Percentiles rank a stretch among this genome's conserved stretches.
Evolutionary conservation across 37 sponge, comb jelly and placozoan species (phyloP).

Genomic region (Amphimedon queenslandica): DNA sequence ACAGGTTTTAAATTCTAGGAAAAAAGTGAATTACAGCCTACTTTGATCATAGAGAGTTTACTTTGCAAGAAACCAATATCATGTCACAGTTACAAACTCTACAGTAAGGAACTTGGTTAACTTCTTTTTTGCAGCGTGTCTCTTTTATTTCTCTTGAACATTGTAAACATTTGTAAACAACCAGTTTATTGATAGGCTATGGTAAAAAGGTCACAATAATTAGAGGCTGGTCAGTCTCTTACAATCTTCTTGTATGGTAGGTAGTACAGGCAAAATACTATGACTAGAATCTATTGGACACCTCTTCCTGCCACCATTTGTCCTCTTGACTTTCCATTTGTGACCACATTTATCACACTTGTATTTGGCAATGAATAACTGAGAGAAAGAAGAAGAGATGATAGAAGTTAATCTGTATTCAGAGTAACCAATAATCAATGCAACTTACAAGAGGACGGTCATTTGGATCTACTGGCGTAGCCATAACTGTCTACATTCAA

Average conservation of each 20-base stretch:
- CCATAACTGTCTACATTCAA: not conserved
- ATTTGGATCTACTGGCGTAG: not conserved
- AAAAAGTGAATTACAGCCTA: not conserved
- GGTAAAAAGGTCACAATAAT: not conserved
- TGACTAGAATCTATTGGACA: too few relatives aligned
- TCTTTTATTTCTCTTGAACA: not conserved
- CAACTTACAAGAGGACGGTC: too few relatives aligned
- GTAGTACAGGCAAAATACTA: not conserved
- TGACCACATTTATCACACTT: constrained; percentile 8
- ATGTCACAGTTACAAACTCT: not conserved
- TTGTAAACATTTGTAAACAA: not conserved
- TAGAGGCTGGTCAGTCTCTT: too few relatives aligned
- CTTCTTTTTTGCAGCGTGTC: not conserved
- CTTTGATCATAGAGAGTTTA: not conserved
- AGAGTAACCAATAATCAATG: too few relatives aligned
- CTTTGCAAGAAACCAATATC: not conserved
- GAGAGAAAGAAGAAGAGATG: too few relatives aligned
- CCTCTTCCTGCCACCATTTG: too few relatives aligned
- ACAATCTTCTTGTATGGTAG: too few relatives aligned
- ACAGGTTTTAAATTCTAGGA: not conserved
- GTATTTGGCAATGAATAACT: constrained; percentile 21
- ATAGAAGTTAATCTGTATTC: too few relatives aligned
- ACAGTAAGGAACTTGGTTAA: not conserved
- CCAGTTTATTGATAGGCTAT: not conserved
- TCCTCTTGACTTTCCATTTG: constrained; percentile 21